Percentiles rank a stretch among this genome's conserved stretches.
Evolutionary conservation across 2,797 vertebrate species (phyloP).

Genomic region (Myotis planiceps): DNA sequence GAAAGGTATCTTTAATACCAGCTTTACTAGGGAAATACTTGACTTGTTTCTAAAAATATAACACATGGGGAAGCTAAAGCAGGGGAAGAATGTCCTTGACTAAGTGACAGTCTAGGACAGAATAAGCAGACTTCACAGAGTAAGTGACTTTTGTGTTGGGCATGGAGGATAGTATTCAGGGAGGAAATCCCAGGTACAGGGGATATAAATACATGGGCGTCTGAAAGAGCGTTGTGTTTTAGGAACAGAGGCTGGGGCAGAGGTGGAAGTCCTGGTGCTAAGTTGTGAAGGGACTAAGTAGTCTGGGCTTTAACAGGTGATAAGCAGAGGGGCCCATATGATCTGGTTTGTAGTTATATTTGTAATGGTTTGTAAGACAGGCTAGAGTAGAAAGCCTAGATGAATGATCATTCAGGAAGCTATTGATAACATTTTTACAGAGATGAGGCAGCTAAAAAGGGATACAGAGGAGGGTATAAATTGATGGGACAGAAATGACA

Average conservation of each 20-base stretch:
- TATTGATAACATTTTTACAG: not conserved
- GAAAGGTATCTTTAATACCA: constrained; percentile 16
- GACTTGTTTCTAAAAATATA: constrained; percentile 58
- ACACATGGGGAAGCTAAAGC: not conserved
- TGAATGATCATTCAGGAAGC: not conserved
- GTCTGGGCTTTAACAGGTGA: not conserved
- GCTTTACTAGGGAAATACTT: constrained; percentile 10
- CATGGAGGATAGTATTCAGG: not conserved
- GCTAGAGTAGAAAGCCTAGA: not conserved
- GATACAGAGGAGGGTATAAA: not conserved
- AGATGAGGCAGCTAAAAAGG: not conserved
- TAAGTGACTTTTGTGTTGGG: not conserved
- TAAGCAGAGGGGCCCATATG: not conserved
- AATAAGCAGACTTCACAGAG: not conserved
- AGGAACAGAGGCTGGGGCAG: not conserved
- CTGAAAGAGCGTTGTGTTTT: not conserved
- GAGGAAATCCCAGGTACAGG: not conserved
- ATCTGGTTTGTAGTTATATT: not conserved
- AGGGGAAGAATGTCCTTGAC: constrained; percentile 22
- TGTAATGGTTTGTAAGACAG: not conserved
- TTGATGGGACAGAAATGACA: not conserved
- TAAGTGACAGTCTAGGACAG: not conserved
- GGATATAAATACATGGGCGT: not conserved
- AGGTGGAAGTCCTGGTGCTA: not conserved
- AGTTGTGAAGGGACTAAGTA: not conserved